Evolutionary conservation across 2,113 vertebrate species (phyloP).

Genomic region (Eurypyga helias): DNA sequence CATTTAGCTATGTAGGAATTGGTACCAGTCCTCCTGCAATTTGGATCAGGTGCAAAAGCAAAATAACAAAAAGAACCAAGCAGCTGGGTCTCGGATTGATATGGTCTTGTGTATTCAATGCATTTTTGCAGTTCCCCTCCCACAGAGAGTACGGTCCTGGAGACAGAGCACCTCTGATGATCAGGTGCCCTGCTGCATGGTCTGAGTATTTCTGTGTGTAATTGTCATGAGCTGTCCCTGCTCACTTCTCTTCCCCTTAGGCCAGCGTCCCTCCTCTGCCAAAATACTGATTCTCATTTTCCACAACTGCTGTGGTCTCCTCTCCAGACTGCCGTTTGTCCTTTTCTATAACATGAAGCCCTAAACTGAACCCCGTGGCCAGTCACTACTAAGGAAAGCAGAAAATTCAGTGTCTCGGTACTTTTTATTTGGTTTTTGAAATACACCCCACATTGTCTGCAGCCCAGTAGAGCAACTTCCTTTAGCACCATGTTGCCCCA

Average conservation of each 20-base stretch:
- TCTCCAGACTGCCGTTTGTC: not conserved
- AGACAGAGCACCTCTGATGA: not conserved
- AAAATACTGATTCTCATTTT: slow-evolving; percentile 29
- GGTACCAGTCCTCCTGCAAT: not conserved
- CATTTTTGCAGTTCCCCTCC: not conserved
- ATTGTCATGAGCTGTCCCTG: slow-evolving; percentile 1
- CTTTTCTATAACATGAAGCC: not conserved
- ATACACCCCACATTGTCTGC: not conserved
- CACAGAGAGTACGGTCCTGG: not conserved
- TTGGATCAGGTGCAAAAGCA: not conserved
- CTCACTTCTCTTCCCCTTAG: not conserved
- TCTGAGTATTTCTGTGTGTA: not conserved
- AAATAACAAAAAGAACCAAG: not conserved
- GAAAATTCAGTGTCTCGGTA: slow-evolving; percentile 21
- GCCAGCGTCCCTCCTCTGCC: not conserved
- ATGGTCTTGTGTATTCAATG: accelerated
- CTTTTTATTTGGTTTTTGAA: not conserved
- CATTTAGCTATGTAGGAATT: not conserved
- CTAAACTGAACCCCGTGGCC: not conserved
- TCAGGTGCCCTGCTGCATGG: not conserved
- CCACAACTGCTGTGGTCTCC: not conserved
- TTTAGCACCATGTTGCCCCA: not conserved
- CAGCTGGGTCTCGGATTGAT: not conserved
- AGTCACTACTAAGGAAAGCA: slow-evolving; percentile 43
- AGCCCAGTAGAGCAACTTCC: not conserved